Conservation (phyloP, 1,140 invertebrate genomes). For the Sycophila sp. region DNA sequence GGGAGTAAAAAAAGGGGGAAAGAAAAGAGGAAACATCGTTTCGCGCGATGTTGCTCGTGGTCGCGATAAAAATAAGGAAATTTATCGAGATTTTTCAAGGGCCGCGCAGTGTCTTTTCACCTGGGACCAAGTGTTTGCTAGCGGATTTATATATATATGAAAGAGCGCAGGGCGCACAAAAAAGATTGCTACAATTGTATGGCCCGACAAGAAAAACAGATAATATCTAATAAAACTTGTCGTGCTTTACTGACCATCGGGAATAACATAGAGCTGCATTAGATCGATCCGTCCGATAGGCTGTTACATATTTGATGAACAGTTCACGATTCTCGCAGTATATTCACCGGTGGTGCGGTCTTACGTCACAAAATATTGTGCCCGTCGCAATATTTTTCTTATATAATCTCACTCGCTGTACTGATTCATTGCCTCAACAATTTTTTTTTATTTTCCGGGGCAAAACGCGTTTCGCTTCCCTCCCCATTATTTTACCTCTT, state of each 20-base stretch:
- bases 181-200: slow-evolving; percentile 35
- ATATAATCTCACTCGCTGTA: too few relatives aligned
- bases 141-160: background rate
- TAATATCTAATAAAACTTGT: slow-evolving; percentile 37
- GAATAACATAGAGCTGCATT: slow-evolving; percentile 32
- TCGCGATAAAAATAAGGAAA: slow-evolving; percentile 35
- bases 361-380: too few relatives aligned
- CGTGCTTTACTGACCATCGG: slow-evolving; percentile 16
- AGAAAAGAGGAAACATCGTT: background rate
- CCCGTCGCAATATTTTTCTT: too few relatives aligned
- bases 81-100: slow-evolving; percentile 36
- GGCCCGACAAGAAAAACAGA: background rate
- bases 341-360: background rate
- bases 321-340: background rate
- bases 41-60: slow-evolving; percentile 5
- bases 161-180: too few relatives aligned
- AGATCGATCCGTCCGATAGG: slow-evolving; percentile 33
- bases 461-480: too few relatives aligned
- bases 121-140: background rate
- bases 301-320: slow-evolving; percentile 26
- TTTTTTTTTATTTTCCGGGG: too few relatives aligned
- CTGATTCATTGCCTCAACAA: too few relatives aligned
- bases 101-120: background rate
- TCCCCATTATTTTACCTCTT: too few relatives aligned
- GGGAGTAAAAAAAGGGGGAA: background rate